A percentile compares a stretch with the other conserved stretches of the same genome.
Evolutionary conservation across 2,888 invertebrate species (phyloP).

Genomic region (Metellina segmentata): DNA sequence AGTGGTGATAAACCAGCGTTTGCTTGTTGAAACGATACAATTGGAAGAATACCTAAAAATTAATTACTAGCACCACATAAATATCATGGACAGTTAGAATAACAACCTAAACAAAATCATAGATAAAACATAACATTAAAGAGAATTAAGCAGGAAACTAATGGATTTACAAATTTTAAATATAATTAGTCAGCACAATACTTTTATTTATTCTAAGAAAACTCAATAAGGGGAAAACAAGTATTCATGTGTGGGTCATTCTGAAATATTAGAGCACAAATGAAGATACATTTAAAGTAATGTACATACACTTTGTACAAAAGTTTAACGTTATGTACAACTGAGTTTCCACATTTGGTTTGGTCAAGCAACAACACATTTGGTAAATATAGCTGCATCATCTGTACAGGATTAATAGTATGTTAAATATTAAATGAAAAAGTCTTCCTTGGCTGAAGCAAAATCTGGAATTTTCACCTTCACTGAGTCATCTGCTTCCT

Average conservation of each 20-base stretch:
- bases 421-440: slow-evolving; percentile 42
- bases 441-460: slow-evolving; percentile 1
- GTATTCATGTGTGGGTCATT: not conserved
- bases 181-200: not conserved
- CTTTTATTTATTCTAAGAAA: too few species aligned
- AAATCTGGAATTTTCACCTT: slow-evolving; percentile 30
- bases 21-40: too few species aligned
- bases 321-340: slow-evolving; percentile 57
- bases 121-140: not conserved
- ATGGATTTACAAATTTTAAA: not conserved
- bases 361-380: slow-evolving; percentile 40
- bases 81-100: not conserved
- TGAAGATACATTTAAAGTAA: slow-evolving; percentile 6
- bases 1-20: too few species aligned
- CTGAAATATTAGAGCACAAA: slow-evolving; percentile 3
- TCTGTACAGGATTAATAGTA: slow-evolving; percentile 44
- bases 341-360: slow-evolving; percentile 31
- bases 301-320: slow-evolving; percentile 58
- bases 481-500: not conserved
- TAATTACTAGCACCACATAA: not conserved
- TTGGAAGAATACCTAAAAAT: too few species aligned
- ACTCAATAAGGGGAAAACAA: not conserved
- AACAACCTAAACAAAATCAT: not conserved
- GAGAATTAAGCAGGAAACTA: not conserved
- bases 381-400: slow-evolving; percentile 29